Base-by-base conservation (phyloP, 2,113 vertebrate species). In the Cyrtonyx montezumae region DNA sequence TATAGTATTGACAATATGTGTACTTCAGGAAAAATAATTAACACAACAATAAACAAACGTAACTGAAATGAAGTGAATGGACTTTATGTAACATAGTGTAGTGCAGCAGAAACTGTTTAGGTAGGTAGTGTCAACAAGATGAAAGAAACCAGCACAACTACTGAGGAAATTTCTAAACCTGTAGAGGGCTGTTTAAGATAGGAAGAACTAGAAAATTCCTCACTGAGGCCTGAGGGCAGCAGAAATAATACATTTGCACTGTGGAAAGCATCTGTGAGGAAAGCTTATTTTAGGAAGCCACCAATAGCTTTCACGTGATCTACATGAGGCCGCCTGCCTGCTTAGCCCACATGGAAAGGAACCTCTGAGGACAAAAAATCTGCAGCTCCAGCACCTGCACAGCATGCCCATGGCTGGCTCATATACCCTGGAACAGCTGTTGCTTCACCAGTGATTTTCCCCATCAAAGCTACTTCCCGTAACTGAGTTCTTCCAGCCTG, bases 1-100 rank as follows among this genome's bases (percentile, higher is more conserved):
- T 93, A 53, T 56, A 82, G 94, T 95, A 92, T 26, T 95, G 91
- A 96, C 96, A 97, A 96, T 45, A 84, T 21, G 59, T 83, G 91
- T 88, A 73, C 34, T 88, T 95, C 86, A 88, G 61, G 87, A 91
- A 96, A 96, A 96, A 91, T 96, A 97, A 94, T 90, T 95, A 96
- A 81, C 76, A 88, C n/a, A 34, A 94, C 77, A 94, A 70, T 94
- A 89, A 96, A 86, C 28, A 95, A 96, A 93, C 32, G 90, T 85
- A 88, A 97, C 53, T 92, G 86, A 94, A 96, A 94, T 76, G 61
- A 59, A 84, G 63, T 86, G 96, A 94, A 91, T 67, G 96, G 76
- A 95, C 62, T 96, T 96, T 92, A 82, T 9, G 10, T 92, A 86
- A 90, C 87, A 91, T 36, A 85, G 84, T 40, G 74, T 75, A 95